Evolutionary conservation across 2,888 invertebrate species (phyloP).

Genomic region (Asteroscopus sphinx): DNA sequence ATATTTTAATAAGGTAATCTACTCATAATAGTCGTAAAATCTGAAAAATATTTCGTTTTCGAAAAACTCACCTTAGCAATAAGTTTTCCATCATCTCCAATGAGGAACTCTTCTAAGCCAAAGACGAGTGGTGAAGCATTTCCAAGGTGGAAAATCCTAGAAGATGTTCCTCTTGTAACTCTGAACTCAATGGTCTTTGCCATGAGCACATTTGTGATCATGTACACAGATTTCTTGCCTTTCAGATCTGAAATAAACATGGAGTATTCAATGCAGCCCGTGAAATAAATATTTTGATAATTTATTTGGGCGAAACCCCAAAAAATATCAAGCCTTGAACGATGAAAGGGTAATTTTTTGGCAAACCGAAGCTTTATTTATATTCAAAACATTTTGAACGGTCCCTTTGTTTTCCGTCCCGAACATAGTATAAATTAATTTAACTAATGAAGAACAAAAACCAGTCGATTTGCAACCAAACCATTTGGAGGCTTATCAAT

Average conservation of each 20-base stretch:
- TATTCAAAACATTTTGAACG: background rate
- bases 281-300: background rate
- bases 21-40: too few species aligned
- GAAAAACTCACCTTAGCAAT: conserved; percentile 76
- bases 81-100: conserved; percentile 84
- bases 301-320: background rate
- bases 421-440: background rate
- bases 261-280: background rate
- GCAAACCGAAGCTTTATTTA: too few species aligned
- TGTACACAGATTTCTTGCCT: conserved; percentile 85
- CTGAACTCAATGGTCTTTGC: conserved; percentile 88
- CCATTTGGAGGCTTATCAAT: background rate
- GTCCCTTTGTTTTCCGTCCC: background rate
- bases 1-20: too few species aligned
- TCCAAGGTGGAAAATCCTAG: conserved; percentile 87
- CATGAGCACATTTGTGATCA: conserved; percentile 86
- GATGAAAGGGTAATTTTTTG: background rate
- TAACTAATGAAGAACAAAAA: conserved; percentile 2
- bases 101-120: conserved; percentile 81
- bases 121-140: conserved; percentile 86
- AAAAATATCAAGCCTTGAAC: background rate
- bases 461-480: background rate
- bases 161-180: conserved; percentile 83
- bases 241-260: conserved; percentile 75
- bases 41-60: background rate